Conservation (phyloP, 1,140 invertebrate species). For the Magallana angulata region DNA sequence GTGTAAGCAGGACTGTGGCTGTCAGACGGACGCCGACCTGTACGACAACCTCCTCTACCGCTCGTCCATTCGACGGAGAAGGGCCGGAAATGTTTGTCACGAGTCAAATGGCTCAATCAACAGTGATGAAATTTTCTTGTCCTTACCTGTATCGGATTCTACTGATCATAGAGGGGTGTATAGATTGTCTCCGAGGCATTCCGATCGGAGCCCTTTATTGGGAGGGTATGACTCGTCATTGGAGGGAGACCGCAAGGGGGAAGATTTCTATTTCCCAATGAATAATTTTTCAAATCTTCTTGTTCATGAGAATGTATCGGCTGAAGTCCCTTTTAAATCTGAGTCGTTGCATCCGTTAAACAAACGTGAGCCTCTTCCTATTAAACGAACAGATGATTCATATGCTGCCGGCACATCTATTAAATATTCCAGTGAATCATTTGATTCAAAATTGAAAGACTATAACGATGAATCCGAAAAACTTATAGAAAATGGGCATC, state of each 20-base stretch:
- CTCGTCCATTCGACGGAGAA: conserved; percentile 29
- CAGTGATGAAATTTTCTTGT: conserved; percentile 59
- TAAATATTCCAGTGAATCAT: not conserved
- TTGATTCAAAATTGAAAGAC: not conserved
- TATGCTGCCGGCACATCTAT: not conserved
- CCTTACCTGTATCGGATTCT: conserved; percentile 45
- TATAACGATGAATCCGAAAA: not conserved
- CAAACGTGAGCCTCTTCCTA: not conserved
- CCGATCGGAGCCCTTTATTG: conserved; percentile 53
- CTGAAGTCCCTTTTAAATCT: not conserved
- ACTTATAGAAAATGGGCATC: not conserved
- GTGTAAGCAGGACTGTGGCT: conserved; percentile 56
- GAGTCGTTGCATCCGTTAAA: not conserved
- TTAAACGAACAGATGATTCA: not conserved
- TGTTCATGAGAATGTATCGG: not conserved
- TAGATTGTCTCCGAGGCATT: conserved; percentile 41
- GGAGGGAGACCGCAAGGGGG: not conserved
- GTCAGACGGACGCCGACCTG: conserved; percentile 61
- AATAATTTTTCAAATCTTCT: conserved; percentile 5
- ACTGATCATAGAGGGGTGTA: conserved; percentile 50
- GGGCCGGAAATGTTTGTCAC: conserved; percentile 12
- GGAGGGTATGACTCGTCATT: not conserved
- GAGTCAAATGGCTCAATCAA: conserved; percentile 56
- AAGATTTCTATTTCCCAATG: not conserved
- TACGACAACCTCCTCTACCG: conserved; percentile 41